Evolutionary conservation across 1,140 invertebrate species (phyloP).

Genomic region (Eufriesea mexicana): DNA sequence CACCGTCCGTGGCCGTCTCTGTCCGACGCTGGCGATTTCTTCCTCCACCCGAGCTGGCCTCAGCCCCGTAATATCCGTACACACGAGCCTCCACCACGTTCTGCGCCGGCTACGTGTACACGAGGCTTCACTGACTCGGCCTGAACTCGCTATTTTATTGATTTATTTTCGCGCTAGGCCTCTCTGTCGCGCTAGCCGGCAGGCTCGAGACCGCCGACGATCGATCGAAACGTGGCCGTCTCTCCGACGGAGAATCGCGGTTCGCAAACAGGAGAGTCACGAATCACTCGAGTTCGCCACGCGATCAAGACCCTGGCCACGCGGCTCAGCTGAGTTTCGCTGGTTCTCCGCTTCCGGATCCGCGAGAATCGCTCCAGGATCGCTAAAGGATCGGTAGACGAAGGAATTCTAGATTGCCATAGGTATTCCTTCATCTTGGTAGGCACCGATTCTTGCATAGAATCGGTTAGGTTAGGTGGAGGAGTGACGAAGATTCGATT

Average conservation of each 20-base stretch:
- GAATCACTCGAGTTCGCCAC: background rate
- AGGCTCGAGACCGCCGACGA: slow-evolving; percentile 31
- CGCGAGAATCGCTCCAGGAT: too few species aligned
- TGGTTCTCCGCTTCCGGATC: too few species aligned
- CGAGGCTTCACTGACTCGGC: slow-evolving; percentile 19
- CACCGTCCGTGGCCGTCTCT: too few species aligned
- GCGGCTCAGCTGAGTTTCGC: too few species aligned
- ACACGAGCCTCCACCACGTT: background rate
- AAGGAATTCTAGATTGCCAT: too few species aligned
- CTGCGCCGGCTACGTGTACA: background rate
- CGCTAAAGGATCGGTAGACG: too few species aligned
- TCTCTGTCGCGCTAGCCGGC: slow-evolving; percentile 29
- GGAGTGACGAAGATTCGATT: too few species aligned
- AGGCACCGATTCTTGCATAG: too few species aligned
- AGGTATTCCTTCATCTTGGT: too few species aligned
- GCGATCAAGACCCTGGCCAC: background rate
- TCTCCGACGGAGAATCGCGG: slow-evolving; percentile 30
- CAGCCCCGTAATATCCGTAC: slow-evolving; percentile 9
- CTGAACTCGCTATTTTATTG: slow-evolving; percentile 66
- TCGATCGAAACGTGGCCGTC: slow-evolving; percentile 60
- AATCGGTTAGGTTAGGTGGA: too few species aligned
- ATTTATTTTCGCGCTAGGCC: slow-evolving; percentile 67
- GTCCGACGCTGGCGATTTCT: too few species aligned
- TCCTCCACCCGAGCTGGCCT: background rate
- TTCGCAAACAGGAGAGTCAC: slow-evolving; percentile 23